Evolutionary conservation across 2,888 invertebrate genomes (phyloP).

Genomic region (Drosophila atroscutellata): DNA sequence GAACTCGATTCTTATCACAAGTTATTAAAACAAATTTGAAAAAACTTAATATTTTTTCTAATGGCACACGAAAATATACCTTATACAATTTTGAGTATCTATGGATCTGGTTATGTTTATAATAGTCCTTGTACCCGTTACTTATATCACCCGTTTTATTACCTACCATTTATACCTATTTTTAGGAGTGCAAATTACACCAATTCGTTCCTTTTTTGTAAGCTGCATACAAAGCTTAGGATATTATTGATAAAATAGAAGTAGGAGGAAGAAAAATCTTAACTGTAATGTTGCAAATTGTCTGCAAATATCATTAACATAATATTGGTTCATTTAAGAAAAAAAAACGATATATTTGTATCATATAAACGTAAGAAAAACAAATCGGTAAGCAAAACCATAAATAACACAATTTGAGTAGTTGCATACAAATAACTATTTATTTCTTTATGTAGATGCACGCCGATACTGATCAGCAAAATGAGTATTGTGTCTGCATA

Average conservation of each 20-base stretch:
- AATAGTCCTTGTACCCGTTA: background rate
- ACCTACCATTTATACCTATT: background rate
- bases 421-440: background rate
- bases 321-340: background rate
- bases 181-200: background rate
- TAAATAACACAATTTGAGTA: background rate
- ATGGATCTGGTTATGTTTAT: background rate
- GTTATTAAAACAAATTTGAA: background rate
- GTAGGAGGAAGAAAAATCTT: background rate
- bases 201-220: background rate
- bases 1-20: background rate
- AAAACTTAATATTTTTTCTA: background rate
- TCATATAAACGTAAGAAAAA: slow-evolving; percentile 4
- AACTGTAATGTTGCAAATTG: background rate
- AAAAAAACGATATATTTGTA: background rate
- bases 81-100: background rate
- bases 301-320: background rate
- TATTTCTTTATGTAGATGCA: slow-evolving; percentile 20
- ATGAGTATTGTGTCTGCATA: slow-evolving; percentile 30
- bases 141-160: background rate
- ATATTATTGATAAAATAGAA: background rate
- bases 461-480: slow-evolving; percentile 13
- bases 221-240: slow-evolving; percentile 25
- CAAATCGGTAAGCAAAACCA: background rate
- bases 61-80: background rate